These are phyloP conservation scores for Alosa alosa DNA, from an alignment of 2,113 vertebrate genomes.

Conservation along the genomic window DNA sequence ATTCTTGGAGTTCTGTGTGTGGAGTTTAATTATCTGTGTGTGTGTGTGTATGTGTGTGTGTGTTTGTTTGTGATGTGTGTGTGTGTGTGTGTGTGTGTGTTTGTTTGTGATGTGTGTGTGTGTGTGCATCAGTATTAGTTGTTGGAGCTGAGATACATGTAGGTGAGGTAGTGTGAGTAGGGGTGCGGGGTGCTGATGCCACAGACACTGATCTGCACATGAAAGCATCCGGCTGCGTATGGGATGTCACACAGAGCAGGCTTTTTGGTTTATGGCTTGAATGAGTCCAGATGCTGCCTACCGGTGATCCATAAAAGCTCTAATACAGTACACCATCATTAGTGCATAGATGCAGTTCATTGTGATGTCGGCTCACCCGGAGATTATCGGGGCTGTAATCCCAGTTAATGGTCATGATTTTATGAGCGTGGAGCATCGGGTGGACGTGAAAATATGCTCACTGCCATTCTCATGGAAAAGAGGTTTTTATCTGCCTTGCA, in stretches of 20 bases:
- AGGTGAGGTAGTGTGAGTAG: background rate
- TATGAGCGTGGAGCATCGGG: background rate
- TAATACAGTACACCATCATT: constrained; percentile 35
- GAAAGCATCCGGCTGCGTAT: constrained; percentile 4
- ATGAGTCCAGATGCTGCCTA: constrained; percentile 38
- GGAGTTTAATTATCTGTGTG: background rate
- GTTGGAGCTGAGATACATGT: background rate
- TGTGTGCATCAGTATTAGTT: background rate
- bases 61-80: too few relatives aligned
- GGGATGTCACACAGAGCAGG: background rate
- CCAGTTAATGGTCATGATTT: constrained; percentile 20
- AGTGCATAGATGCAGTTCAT: constrained; percentile 24
- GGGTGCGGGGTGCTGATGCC: background rate
- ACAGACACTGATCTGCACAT: background rate
- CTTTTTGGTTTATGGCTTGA: constrained; percentile 10
- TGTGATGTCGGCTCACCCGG: constrained; percentile 15
- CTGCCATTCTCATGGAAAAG: background rate
- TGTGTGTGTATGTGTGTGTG: constrained; percentile 8
- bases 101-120: background rate
- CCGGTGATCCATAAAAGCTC: constrained; percentile 37
- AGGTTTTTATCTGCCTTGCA: background rate
- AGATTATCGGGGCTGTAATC: constrained; percentile 27
- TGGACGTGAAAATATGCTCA: background rate
- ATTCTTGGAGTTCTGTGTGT: background rate
- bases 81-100: too few relatives aligned